phyloP scores from a whole-genome alignment of 2,888 invertebrate species.

The Zootermopsis nevadensis region DNA sequence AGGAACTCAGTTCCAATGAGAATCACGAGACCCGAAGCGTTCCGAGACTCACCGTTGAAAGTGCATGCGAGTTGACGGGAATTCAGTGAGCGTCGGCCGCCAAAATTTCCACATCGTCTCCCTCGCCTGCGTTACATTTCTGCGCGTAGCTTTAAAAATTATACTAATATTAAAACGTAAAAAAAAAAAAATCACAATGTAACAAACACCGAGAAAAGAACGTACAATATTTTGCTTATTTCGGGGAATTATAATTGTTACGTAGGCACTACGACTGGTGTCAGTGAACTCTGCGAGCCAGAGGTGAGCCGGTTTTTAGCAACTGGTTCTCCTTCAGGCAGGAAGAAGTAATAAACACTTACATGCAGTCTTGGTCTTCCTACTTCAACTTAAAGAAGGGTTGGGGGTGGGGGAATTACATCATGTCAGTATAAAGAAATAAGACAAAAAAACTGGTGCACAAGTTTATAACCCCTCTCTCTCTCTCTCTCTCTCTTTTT shows the following conservation, averaged over 20 bases:
- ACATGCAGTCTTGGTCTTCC: not conserved
- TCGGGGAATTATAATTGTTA: not conserved
- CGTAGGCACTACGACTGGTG: not conserved
- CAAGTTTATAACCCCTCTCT: slow-evolving; percentile 10
- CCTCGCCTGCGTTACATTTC: not conserved
- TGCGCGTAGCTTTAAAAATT: too few relatives aligned
- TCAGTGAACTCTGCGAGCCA: not conserved
- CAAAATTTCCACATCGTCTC: not conserved
- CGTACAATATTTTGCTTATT: not conserved
- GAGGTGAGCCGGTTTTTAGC: not conserved
- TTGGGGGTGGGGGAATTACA: not conserved
- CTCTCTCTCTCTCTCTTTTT: too few relatives aligned
- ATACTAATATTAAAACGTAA: not conserved
- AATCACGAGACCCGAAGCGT: not conserved
- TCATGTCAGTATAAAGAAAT: not conserved
- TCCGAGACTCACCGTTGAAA: not conserved
- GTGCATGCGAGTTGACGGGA: not conserved
- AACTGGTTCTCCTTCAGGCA: not conserved
- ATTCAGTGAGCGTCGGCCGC: not conserved
- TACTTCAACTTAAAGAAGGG: not conserved
- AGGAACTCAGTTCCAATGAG: not conserved
- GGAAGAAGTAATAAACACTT: slow-evolving; percentile 13
- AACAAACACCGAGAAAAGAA: not conserved
- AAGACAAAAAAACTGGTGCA: not conserved
- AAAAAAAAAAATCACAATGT: not conserved